phyloP scores from a whole-genome alignment of 2,113 vertebrate genomes.

The Salvelinus fontinalis region DNA sequence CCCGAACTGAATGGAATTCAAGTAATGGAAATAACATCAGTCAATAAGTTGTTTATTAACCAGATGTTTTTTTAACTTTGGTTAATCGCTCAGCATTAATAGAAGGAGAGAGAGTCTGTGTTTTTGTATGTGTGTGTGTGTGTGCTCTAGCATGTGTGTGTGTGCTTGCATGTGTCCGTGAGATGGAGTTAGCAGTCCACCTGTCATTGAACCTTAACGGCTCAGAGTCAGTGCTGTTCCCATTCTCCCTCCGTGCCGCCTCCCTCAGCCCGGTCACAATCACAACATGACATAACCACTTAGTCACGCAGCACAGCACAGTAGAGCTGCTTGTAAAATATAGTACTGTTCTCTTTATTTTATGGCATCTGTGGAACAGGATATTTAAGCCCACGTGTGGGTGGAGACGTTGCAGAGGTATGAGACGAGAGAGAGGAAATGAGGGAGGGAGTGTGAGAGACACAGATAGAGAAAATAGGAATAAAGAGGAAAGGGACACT shows the following conservation, averaged over 20 bases:
- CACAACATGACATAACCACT: slow-evolving; percentile 21
- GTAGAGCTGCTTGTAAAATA: slow-evolving; percentile 23
- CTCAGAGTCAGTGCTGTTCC: neutral
- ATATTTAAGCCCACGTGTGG: slow-evolving; percentile 56
- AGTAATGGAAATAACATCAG: too few relatives aligned
- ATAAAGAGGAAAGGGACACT: slow-evolving; percentile 47
- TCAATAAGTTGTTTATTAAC: too few relatives aligned
- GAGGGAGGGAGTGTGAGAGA: neutral
- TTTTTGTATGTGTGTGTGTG: too few relatives aligned
- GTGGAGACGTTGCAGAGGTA: slow-evolving; percentile 28
- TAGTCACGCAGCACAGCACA: slow-evolving; percentile 7
- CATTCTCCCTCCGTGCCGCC: neutral
- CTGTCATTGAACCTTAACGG: neutral
- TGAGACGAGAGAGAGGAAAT: neutral
- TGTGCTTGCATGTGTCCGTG: neutral
- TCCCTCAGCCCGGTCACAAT: neutral
- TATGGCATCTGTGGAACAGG: slow-evolving; percentile 22
- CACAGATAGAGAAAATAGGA: slow-evolving; percentile 31
- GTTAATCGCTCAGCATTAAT: too few relatives aligned
- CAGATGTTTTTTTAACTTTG: too few relatives aligned
- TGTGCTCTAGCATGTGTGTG: neutral
- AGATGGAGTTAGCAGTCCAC: neutral
- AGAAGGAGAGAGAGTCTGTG: too few relatives aligned
- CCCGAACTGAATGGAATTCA: too few relatives aligned
- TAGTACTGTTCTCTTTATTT: slow-evolving; percentile 4